These are phyloP conservation scores for Cariama cristata DNA, from an alignment of 2,113 vertebrate species.

Conservation along the genomic window DNA sequence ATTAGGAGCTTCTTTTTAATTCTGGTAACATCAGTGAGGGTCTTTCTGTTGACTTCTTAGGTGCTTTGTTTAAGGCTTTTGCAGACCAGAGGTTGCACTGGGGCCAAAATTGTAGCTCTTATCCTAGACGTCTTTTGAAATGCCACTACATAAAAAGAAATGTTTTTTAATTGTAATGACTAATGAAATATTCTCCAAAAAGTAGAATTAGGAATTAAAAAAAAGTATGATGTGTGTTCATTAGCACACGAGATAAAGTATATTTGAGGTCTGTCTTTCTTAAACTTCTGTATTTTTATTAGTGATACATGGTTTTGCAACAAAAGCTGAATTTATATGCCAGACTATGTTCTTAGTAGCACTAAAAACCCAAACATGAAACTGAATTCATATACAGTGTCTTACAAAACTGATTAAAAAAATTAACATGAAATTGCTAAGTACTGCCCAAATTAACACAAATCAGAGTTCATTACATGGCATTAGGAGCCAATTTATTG, in stretches of 20 bases:
- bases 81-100: not conserved
- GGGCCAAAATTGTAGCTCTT: not conserved
- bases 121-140: not conserved
- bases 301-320: not conserved
- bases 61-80: not conserved
- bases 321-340: not conserved
- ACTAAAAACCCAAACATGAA: constrained; percentile 18
- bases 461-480: constrained; percentile 71
- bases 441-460: constrained; percentile 70
- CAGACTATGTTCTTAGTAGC: not conserved
- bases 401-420: constrained; percentile 56
- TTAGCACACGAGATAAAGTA: not conserved
- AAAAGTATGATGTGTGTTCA: not conserved
- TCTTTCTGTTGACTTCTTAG: not conserved
- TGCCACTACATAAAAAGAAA: not conserved
- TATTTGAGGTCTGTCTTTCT: not conserved
- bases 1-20: not conserved
- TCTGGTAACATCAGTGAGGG: not conserved
- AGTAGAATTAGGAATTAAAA: not conserved
- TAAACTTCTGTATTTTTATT: not conserved
- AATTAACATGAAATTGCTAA: constrained; percentile 69
- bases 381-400: not conserved
- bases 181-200: not conserved
- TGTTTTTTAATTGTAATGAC: not conserved
- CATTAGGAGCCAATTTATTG: constrained; percentile 72